Percentiles rank a stretch among this genome's conserved stretches.
phyloP scores from a whole-genome alignment of 2,113 vertebrate species.

The Anhinga rufa region DNA sequence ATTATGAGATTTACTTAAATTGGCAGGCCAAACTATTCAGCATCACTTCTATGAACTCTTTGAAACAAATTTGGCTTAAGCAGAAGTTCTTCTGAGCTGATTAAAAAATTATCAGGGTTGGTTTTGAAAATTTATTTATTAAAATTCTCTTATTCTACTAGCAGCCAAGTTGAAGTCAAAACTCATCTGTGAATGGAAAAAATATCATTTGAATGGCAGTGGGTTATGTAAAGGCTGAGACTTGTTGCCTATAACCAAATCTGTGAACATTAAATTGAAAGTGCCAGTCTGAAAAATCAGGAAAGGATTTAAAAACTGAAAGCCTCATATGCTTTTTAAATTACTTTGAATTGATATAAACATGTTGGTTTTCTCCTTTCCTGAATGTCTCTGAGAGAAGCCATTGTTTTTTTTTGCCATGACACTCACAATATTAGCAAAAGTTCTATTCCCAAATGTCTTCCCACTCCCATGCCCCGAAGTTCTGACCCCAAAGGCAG shows the following conservation, averaged over 20 bases:
- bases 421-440: neutral
- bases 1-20: slow-evolving; percentile 16
- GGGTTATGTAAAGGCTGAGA: neutral
- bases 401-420: fast-evolving
- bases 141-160: neutral
- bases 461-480: neutral
- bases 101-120: neutral
- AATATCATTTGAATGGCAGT: neutral
- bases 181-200: neutral
- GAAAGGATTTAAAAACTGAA: neutral
- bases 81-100: neutral
- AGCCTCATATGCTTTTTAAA: neutral
- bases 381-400: neutral
- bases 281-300: neutral
- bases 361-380: neutral
- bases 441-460: neutral
- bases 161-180: slow-evolving; percentile 10
- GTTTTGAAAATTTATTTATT: slow-evolving; percentile 29
- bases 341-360: neutral
- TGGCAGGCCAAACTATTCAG: neutral
- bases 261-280: neutral
- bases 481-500: neutral
- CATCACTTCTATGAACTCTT: neutral
- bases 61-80: slow-evolving; percentile 12
- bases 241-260: neutral